Conservation (phyloP, 1,140 invertebrate species). For the Eciton burchellii region DNA sequence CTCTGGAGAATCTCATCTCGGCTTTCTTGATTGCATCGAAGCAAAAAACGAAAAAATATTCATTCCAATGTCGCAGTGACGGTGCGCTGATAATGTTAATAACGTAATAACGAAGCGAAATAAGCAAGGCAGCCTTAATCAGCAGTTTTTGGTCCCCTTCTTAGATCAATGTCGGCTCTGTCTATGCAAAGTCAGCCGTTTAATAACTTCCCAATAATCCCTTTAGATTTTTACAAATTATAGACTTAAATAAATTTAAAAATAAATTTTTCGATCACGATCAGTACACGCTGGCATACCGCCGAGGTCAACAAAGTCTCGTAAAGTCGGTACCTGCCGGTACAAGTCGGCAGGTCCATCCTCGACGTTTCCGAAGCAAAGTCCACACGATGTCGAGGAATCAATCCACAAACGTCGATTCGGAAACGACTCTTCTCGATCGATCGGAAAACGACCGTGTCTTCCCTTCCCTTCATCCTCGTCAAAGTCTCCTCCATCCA, state of each 20-base stretch:
- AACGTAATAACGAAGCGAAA: background rate
- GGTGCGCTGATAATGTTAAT: conserved; percentile 5
- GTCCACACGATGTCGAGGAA: background rate
- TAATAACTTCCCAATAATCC: background rate
- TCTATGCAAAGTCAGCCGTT: background rate
- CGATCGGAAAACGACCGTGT: too few relatives aligned
- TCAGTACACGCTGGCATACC: background rate
- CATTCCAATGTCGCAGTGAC: background rate
- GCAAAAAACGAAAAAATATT: background rate
- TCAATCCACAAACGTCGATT: conserved; percentile 7
- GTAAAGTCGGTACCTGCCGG: too few relatives aligned
- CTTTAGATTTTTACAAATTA: background rate
- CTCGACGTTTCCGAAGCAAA: background rate
- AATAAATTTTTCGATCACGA: background rate
- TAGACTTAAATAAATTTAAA: background rate
- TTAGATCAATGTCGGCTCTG: conserved; percentile 12
- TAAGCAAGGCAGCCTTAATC: conserved; percentile 17
- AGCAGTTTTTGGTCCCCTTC: conserved; percentile 46
- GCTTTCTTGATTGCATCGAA: background rate
- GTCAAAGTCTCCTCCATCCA: too few relatives aligned
- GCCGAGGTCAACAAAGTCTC: background rate
- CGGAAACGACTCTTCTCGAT: background rate
- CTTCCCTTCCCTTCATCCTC: background rate
- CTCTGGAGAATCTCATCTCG: background rate
- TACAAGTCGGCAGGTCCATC: background rate